Evolutionary conservation across 1,140 invertebrate genomes (phyloP).

Genomic region (Wiebesia pumilae): DNA sequence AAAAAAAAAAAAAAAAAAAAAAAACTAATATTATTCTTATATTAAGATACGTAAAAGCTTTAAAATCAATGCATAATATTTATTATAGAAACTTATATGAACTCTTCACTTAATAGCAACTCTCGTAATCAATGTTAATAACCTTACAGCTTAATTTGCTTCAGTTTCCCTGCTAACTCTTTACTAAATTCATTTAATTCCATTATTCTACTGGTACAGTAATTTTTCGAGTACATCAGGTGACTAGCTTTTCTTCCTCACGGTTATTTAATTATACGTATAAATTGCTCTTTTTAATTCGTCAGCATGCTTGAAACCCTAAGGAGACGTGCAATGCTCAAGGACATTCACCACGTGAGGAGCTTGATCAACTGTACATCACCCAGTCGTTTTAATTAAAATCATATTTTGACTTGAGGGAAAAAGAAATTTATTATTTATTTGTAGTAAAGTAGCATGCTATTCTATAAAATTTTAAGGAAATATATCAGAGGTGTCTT

Average conservation of each 20-base stretch:
- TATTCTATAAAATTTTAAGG: too few species aligned
- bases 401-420: background rate
- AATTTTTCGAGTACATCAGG: conserved; percentile 19
- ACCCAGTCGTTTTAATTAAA: background rate
- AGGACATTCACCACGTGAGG: background rate
- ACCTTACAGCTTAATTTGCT: background rate
- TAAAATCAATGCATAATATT: background rate
- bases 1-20: too few species aligned
- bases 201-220: conserved; percentile 3
- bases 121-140: background rate
- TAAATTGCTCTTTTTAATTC: conserved; percentile 3
- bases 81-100: background rate
- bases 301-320: background rate
- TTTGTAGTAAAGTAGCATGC: too few species aligned
- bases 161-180: background rate
- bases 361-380: background rate
- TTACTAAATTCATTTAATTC: conserved; percentile 18
- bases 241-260: conserved; percentile 20
- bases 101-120: background rate
- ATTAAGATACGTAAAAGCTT: background rate
- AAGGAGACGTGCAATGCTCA: background rate
- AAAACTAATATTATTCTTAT: too few species aligned
- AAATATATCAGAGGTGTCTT: too few species aligned
- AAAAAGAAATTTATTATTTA: background rate
- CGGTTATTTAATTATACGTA: conserved; percentile 19